These are phyloP conservation scores for Calliphora vicina DNA, from an alignment of 1,140 invertebrate species.

Conservation along the genomic window DNA sequence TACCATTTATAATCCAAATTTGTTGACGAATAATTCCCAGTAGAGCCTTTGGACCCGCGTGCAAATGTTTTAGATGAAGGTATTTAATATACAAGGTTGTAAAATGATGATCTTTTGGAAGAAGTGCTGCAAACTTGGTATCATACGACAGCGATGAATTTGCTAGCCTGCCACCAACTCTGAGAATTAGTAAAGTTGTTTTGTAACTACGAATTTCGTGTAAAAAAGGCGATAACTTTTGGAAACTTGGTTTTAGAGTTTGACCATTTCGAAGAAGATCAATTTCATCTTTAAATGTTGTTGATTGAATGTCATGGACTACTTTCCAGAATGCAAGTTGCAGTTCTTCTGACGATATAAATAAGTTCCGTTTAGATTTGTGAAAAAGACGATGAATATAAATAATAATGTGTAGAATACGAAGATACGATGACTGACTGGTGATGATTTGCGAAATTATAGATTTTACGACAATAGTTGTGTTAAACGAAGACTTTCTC, in stretches of 20 bases:
- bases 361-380: background rate
- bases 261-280: background rate
- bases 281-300: background rate
- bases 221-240: background rate
- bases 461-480: background rate
- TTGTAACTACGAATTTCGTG: background rate
- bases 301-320: background rate
- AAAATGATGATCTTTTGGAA: constrained; percentile 17
- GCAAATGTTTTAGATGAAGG: constrained; percentile 9
- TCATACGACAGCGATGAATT: background rate
- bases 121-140: background rate
- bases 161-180: background rate
- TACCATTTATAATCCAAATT: background rate
- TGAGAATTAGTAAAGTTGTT: background rate
- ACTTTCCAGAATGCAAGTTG: background rate
- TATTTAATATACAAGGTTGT: background rate
- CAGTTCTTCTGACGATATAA: background rate
- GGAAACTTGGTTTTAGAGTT: background rate
- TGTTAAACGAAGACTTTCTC: background rate
- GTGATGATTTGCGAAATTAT: background rate
- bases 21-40: background rate
- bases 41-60: background rate
- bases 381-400: background rate
- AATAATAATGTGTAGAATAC: background rate
- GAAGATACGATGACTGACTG: background rate